phyloP scores from a whole-genome alignment of 2,113 vertebrate genomes.

The Stictonetta naevosa region DNA sequence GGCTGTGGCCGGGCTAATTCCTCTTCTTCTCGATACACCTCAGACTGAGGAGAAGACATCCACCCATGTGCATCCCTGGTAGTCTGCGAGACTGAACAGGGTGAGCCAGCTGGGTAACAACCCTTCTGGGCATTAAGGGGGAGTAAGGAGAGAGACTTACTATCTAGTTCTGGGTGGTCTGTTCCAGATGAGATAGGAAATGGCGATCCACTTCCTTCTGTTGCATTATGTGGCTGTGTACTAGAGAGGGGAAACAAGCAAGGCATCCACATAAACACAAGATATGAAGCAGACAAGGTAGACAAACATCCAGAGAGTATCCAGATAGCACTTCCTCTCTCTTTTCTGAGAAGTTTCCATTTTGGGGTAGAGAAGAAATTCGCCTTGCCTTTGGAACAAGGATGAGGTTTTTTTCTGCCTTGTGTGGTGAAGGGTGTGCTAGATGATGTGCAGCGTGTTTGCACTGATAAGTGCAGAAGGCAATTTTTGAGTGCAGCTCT shows the following conservation, averaged over 20 bases:
- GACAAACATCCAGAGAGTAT: background rate
- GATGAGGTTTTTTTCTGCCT: background rate
- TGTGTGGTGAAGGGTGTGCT: background rate
- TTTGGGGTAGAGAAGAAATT: accelerated
- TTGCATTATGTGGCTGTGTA: background rate
- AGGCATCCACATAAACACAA: background rate
- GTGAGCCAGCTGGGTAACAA: background rate
- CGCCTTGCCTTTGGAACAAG: background rate
- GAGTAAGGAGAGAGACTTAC: background rate
- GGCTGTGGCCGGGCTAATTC: background rate
- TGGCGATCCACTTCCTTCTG: background rate
- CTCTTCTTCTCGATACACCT: background rate
- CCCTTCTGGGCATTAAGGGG: background rate
- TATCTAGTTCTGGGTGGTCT: background rate
- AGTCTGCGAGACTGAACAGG: background rate
- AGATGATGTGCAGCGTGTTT: background rate
- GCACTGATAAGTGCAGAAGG: background rate
- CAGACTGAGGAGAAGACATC: background rate
- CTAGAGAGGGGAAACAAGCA: background rate
- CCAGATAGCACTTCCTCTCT: background rate
- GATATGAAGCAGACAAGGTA: background rate
- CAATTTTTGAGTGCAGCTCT: background rate
- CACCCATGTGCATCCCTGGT: background rate
- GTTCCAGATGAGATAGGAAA: background rate
- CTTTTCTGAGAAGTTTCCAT: background rate